Evolutionary conservation across 2,113 vertebrate genomes (phyloP), one percentile per base, ranked within the genome.

Genomic region (Capreolus pygargus): DNA sequence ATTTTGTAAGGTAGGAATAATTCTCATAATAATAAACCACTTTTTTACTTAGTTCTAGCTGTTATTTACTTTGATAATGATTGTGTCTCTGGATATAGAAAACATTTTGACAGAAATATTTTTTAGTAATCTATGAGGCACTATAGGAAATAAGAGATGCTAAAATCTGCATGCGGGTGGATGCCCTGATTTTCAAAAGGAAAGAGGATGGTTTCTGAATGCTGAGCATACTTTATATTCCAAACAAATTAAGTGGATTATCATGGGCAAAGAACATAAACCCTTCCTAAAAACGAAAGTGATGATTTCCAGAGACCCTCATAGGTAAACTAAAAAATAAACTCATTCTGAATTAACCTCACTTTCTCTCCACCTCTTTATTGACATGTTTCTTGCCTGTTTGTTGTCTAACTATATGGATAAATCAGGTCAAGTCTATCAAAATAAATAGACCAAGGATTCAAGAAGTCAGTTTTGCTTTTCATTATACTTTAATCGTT

Each of bases 91-190:
- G 10, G 25, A 64, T n/a, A 84, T 9, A 95, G 9, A 8, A 88
- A 94, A 25, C 43, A 14, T 93, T 86, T 91, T 94, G n/a, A 92
- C 23, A 91, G 17, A 96, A 94, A 93, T 84, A 70, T 54, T 36
- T 91, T 92, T 47, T 90, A 43, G 19, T 85, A 81, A 79, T 50
- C 33, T 96, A 58, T 23, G 19, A 92, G 39, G 4, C 39, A 93
- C 1, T 12, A 83, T 28, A 83, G 33, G 79, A 95, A 93, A 83
- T 11, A 95, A 87, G 25, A 79, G 17, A 78, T 74, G 11, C 28
- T 76, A 19, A 87, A 94, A 64, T 30, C 6, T 93, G 30, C 25
- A 67, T 47, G 1, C 30, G 11, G 4, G 39, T 88, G 17, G 12
- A 39, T 90, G 16, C 60, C 43, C 54, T 89, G 36, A 91, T 84